Percentiles rank a stretch among this genome's conserved stretches.
Evolutionary conservation across 2,888 invertebrate species (phyloP).

Genomic region (Philonicus albiceps): DNA sequence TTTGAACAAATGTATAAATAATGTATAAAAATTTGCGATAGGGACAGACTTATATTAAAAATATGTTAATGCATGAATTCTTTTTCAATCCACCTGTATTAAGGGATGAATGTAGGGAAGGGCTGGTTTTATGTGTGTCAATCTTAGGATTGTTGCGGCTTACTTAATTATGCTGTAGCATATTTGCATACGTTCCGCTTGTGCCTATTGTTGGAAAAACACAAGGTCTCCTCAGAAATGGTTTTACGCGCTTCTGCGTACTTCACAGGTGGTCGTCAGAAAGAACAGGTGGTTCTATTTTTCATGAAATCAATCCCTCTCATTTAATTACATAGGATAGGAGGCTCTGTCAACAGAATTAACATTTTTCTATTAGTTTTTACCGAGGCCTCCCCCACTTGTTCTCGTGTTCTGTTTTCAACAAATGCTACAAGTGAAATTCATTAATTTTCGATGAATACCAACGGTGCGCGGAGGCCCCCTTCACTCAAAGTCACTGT

Average conservation of each 20-base stretch:
- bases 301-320: not conserved
- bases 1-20: too few species aligned
- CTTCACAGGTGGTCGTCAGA: not conserved
- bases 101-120: not conserved
- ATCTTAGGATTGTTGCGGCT: not conserved
- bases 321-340: not conserved
- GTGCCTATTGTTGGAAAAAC: not conserved
- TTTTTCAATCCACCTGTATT: not conserved
- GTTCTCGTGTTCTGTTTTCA: not conserved
- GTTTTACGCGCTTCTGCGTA: not conserved
- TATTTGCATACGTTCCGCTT: not conserved
- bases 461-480: not conserved
- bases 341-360: not conserved
- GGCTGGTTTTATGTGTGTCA: not conserved
- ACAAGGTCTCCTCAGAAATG: not conserved
- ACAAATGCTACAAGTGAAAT: conserved; percentile 6
- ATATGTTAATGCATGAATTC: not conserved
- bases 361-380: not conserved
- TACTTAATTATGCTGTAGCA: not conserved
- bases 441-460: not conserved
- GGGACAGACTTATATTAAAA: too few species aligned
- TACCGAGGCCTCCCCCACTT: not conserved
- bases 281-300: not conserved
- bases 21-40: too few species aligned
- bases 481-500: not conserved